Evolutionary conservation across 2,888 invertebrate species (phyloP).

Genomic region (Melanargia galathea): DNA sequence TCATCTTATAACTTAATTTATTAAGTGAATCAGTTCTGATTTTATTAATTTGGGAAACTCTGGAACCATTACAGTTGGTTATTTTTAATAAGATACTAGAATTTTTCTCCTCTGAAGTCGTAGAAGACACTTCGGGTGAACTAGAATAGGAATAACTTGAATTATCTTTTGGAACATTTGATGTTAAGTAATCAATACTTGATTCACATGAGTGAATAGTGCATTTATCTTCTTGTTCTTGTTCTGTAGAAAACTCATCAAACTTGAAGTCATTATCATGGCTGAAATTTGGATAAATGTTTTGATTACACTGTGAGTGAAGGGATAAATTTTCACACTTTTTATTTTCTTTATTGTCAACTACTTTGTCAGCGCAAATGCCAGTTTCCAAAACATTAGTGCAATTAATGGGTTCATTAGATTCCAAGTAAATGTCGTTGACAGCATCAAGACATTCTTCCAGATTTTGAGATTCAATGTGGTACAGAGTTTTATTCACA

Average conservation of each 20-base stretch:
- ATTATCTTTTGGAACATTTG: slow-evolving; percentile 49
- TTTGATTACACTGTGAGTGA: slow-evolving; percentile 26
- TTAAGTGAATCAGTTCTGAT: slow-evolving; percentile 46
- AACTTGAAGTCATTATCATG: slow-evolving; percentile 41
- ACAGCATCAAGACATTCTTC: slow-evolving; percentile 28
- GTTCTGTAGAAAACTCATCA: slow-evolving; percentile 26
- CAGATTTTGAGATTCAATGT: slow-evolving; percentile 46
- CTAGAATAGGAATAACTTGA: slow-evolving; percentile 48
- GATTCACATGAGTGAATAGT: slow-evolving; percentile 57
- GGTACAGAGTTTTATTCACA: slow-evolving; percentile 61
- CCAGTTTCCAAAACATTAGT: slow-evolving; percentile 40
- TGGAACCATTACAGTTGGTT: slow-evolving; percentile 67
- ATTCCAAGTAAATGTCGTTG: slow-evolving; percentile 12
- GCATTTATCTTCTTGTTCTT: slow-evolving; percentile 43
- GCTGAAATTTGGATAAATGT: slow-evolving; percentile 39
- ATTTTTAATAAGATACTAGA: slow-evolving; percentile 71
- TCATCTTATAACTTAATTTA: slow-evolving; percentile 62
- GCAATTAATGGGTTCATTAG: not conserved
- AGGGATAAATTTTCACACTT: slow-evolving; percentile 38
- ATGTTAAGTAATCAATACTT: slow-evolving; percentile 54
- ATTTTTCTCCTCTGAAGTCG: slow-evolving; percentile 72
- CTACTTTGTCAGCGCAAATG: slow-evolving; percentile 41
- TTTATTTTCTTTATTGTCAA: slow-evolving; percentile 55
- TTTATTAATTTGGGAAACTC: slow-evolving; percentile 65
- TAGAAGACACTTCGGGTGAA: slow-evolving; percentile 76